A percentile compares a stretch with the other conserved stretches of the same genome.
phyloP scores from a whole-genome alignment of 2,113 vertebrate species.

The Chaetura pelagica region DNA sequence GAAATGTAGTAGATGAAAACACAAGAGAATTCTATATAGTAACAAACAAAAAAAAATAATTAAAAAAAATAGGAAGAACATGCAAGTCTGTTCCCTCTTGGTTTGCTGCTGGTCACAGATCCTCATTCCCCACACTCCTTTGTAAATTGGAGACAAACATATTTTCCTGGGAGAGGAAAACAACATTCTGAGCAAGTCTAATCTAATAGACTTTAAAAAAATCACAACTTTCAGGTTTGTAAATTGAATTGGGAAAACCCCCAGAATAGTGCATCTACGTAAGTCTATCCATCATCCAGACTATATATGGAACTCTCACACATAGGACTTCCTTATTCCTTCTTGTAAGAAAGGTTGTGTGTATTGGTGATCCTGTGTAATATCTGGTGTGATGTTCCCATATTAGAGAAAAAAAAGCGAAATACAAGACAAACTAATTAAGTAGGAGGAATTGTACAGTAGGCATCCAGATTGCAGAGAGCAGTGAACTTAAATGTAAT shows the following conservation, averaged over 20 bases:
- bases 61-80: background rate
- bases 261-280: background rate
- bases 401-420: background rate
- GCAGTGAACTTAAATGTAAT: background rate
- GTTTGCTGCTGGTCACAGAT: background rate
- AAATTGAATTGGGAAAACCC: background rate
- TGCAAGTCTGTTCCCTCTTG: background rate
- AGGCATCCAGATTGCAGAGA: background rate
- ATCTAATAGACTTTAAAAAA: background rate
- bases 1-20: background rate
- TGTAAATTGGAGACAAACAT: background rate
- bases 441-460: background rate
- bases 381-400: background rate
- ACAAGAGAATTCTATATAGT: background rate
- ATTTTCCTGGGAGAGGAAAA: accelerated
- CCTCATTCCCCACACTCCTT: background rate
- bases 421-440: background rate
- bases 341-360: background rate
- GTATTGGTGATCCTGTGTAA: background rate
- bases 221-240: background rate
- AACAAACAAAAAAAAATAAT: background rate
- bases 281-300: background rate
- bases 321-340: background rate
- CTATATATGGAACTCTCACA: background rate
- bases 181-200: background rate